These are phyloP conservation scores for Etheostoma nigrum DNA, from an alignment of 2,797 vertebrate genomes.

Conservation along the genomic window DNA sequence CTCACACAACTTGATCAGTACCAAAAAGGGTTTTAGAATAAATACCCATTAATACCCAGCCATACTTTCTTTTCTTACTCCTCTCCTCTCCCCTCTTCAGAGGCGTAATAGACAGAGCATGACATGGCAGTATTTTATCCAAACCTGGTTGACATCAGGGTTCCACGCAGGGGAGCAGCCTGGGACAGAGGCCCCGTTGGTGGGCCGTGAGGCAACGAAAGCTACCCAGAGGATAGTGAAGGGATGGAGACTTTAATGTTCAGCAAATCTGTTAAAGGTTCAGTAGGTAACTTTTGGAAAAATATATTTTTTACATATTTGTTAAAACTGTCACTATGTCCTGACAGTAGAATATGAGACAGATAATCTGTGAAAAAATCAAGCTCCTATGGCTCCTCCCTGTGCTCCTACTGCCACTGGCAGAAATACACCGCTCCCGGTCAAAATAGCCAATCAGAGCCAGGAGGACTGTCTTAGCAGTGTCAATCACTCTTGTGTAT, in stretches of 20 bases:
- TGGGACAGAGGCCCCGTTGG: slow-evolving; percentile 35
- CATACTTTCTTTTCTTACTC: background rate
- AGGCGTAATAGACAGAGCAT: slow-evolving; percentile 53
- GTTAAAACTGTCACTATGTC: no score
- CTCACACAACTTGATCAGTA: background rate
- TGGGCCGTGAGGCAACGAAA: slow-evolving; percentile 28
- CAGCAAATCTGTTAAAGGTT: slow-evolving; percentile 79
- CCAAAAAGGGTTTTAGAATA: background rate
- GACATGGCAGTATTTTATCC: slow-evolving; percentile 62
- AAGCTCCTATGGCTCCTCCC: no score
- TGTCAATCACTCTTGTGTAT: no score
- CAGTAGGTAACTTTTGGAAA: no score
- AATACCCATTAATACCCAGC: background rate
- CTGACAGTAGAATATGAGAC: no score
- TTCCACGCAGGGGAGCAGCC: slow-evolving; percentile 40
- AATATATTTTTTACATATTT: no score
- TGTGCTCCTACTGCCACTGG: no score
- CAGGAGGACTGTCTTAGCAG: no score
- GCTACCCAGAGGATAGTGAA: slow-evolving; percentile 29
- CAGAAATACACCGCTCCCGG: no score
- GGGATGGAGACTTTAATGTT: slow-evolving; percentile 73
- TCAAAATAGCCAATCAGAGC: no score
- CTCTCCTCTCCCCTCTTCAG: slow-evolving; percentile 23
- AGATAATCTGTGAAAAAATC: no score
- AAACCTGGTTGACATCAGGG: slow-evolving; percentile 51